Evolutionary conservation across 2,888 invertebrate species (phyloP).

Genomic region (Tetragnatha montana): DNA sequence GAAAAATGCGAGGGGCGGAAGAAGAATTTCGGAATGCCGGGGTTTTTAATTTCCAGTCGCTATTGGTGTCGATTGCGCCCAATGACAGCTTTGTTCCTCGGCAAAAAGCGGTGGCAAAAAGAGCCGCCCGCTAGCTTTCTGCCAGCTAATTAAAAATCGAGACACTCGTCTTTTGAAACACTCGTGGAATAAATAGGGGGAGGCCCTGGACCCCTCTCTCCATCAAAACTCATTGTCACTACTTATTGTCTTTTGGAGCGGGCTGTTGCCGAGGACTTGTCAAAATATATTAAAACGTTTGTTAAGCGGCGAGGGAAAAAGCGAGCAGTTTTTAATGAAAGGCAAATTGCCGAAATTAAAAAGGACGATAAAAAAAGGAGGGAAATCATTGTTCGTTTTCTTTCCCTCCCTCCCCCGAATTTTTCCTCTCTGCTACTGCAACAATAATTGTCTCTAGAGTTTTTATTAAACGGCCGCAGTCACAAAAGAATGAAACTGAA

Average conservation of each 20-base stretch:
- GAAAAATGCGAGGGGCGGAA: neutral
- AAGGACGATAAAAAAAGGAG: conserved; percentile 15
- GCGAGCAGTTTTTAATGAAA: conserved; percentile 60
- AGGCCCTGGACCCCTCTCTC: conserved; percentile 15
- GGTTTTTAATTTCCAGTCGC: neutral
- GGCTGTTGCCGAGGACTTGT: conserved; percentile 64
- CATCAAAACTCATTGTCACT: conserved; percentile 61
- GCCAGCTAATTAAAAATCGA: conserved; percentile 69
- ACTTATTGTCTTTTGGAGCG: conserved; percentile 63
- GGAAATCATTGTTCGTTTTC: conserved; percentile 35
- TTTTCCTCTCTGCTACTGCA: neutral
- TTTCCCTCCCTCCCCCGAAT: neutral
- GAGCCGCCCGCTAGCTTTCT: conserved; percentile 49
- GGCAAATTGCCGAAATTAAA: conserved; percentile 43
- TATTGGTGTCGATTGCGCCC: conserved; percentile 2
- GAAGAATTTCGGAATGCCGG: neutral
- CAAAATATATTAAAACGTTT: conserved; percentile 70
- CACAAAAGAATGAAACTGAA: conserved; percentile 4
- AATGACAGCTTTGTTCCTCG: conserved; percentile 45
- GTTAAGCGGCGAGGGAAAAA: conserved; percentile 23
- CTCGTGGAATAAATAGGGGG: conserved; percentile 59
- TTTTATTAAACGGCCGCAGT: conserved; percentile 20
- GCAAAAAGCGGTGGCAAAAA: conserved; percentile 22
- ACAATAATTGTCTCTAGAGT: conserved; percentile 38
- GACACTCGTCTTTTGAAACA: conserved; percentile 49